phyloP scores from a whole-genome alignment of 2,888 invertebrate species.

The Nemotelus nigrinus region DNA sequence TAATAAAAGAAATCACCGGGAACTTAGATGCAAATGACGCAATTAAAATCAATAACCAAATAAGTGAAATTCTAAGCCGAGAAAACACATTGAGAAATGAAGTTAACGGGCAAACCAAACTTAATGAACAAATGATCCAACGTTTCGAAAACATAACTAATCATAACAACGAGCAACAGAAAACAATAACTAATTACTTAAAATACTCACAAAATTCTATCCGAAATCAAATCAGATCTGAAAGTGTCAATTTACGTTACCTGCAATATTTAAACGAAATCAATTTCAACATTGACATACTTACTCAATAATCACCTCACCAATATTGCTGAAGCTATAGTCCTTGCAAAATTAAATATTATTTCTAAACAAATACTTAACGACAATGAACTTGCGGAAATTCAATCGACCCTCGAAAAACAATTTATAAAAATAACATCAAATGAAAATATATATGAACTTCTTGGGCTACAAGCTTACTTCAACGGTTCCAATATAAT shows the following conservation, averaged over 20 bases:
- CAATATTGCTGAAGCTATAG: slow-evolving; percentile 38
- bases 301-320: slow-evolving; percentile 30
- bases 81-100: slow-evolving; percentile 10
- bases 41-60: slow-evolving; percentile 16
- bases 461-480: slow-evolving; percentile 18
- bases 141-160: slow-evolving; percentile 37
- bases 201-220: background rate
- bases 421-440: slow-evolving; percentile 25
- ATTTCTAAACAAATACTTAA: slow-evolving; percentile 45
- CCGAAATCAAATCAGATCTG: background rate
- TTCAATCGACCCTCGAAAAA: background rate
- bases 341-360: slow-evolving; percentile 41
- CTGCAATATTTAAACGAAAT: slow-evolving; percentile 35
- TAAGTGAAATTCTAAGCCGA: background rate
- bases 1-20: slow-evolving; percentile 26
- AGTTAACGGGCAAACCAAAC: slow-evolving; percentile 3
- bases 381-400: slow-evolving; percentile 24
- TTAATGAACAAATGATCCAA: slow-evolving; percentile 39
- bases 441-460: slow-evolving; percentile 40
- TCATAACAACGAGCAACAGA: slow-evolving; percentile 39
- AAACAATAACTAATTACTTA: slow-evolving; percentile 7
- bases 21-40: slow-evolving; percentile 37
- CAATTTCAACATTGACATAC: slow-evolving; percentile 35
- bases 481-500: slow-evolving; percentile 22
- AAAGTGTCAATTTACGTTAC: slow-evolving; percentile 1